Base-by-base conservation (phyloP, 1,140 invertebrate species). In the Maniola jurtina region DNA sequence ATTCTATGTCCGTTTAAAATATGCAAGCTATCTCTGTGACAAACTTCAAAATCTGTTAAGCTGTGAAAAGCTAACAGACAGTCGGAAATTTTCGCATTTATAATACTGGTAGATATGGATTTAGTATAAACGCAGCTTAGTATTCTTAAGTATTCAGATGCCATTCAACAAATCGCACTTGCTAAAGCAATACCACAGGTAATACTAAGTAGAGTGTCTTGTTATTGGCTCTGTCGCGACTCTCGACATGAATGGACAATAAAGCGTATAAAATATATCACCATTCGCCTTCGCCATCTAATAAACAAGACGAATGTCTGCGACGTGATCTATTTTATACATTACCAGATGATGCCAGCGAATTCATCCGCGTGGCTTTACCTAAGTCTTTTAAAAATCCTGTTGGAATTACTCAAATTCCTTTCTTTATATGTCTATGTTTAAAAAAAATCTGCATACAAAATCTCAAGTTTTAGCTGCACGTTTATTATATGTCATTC, bases 191-290 rank as follows among this genome's bases (percentile, higher is more conserved):
- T 62, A 50, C 13, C 57, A 63, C 47, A 42, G 55, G 35, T 63
- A 63, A 62, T 68, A 52, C n/a, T 68, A 63, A 58, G 25, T 45
- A 63, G 54, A 68, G 61, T 62, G 40, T 59, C 54, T 38, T n/a
- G 42, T 58, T 45, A 62, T 52, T 68, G 52, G 60, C 61, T 61
- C 58, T 59, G 66, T 68, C 54, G 58, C 54, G 42, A 52, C 35
- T 25, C 14, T 34, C 10, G 45, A 38, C 54, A 56, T 64, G 55
- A 68, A 59, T 58, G 66, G 52, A 63, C 61, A 52, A 63, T 59
- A 63, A 68, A 58, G 33, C 9, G 47, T 14, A 50, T 67, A 52
- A 63, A 38, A 68, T 68, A 68, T 68, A 59, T 67, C 54, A 42
- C 42, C 42, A 45, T 56, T 61, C 25, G 40, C 45, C 14, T 52